Evolutionary conservation across 2,797 vertebrate genomes (phyloP).

Genomic region (Siniperca scherzeri): DNA sequence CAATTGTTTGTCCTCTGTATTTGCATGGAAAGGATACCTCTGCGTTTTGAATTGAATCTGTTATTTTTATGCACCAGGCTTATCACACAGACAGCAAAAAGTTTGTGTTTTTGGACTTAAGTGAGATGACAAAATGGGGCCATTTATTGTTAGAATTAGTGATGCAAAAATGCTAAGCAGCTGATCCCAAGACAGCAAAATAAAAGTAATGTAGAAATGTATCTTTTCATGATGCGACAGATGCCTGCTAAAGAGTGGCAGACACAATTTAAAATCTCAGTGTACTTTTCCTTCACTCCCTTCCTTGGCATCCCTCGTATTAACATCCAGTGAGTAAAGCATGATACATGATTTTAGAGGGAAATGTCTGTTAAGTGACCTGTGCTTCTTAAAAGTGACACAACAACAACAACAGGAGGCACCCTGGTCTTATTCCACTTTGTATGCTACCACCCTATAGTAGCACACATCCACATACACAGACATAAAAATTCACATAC

Average conservation of each 20-base stretch:
- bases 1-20: constrained; percentile 16
- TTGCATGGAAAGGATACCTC: constrained; percentile 40
- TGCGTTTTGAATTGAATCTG: constrained; percentile 26
- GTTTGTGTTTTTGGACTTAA: neutral
- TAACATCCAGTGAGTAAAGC: constrained; percentile 6
- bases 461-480: constrained; percentile 9
- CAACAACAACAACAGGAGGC: constrained; percentile 13
- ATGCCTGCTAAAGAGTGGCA: constrained; percentile 13
- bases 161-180: constrained; percentile 8
- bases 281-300: neutral
- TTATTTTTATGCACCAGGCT: constrained; percentile 32
- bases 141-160: constrained; percentile 40
- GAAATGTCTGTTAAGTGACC: neutral
- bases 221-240: neutral
- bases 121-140: neutral
- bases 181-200: neutral
- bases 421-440: constrained; percentile 10
- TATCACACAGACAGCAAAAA: constrained; percentile 8
- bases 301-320: neutral
- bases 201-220: neutral
- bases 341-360: constrained; percentile 5
- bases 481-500: constrained; percentile 16
- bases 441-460: constrained; percentile 8
- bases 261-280: neutral
- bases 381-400: constrained; percentile 29